phyloP scores from a whole-genome alignment of 2,797 vertebrate species.

The Ctenosaura bakeri region DNA sequence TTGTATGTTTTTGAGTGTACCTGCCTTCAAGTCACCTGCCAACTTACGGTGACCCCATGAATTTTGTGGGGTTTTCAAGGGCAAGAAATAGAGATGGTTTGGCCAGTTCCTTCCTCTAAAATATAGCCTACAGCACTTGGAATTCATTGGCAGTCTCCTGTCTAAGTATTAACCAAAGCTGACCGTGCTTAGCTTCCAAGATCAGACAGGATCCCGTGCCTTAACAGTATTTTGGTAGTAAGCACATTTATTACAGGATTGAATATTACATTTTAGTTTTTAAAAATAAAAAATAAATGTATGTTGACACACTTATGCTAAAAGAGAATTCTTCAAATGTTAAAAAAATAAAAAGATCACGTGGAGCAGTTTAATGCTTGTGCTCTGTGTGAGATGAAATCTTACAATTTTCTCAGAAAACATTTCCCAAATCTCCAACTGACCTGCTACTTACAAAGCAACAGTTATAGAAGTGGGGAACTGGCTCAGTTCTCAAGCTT shows the following conservation, averaged over 20 bases:
- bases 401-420: not conserved
- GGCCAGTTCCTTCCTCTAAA: no score
- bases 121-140: no score
- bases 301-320: not conserved
- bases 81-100: no score
- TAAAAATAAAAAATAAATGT: no score
- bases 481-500: not conserved
- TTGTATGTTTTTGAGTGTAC: not conserved
- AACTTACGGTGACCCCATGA: no score
- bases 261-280: not conserved
- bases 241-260: not conserved
- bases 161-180: no score
- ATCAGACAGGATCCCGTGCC: no score
- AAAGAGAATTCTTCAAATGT: not conserved
- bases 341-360: not conserved
- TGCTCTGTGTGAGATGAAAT: not conserved
- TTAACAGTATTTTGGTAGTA: no score
- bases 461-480: not conserved
- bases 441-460: not conserved
- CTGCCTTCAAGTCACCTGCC: no score
- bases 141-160: no score
- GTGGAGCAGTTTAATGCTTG: not conserved
- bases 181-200: no score
- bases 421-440: not conserved
- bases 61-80: no score